Base-by-base conservation (phyloP, 1,140 invertebrate species). In the Lasioglossum albipes region DNA sequence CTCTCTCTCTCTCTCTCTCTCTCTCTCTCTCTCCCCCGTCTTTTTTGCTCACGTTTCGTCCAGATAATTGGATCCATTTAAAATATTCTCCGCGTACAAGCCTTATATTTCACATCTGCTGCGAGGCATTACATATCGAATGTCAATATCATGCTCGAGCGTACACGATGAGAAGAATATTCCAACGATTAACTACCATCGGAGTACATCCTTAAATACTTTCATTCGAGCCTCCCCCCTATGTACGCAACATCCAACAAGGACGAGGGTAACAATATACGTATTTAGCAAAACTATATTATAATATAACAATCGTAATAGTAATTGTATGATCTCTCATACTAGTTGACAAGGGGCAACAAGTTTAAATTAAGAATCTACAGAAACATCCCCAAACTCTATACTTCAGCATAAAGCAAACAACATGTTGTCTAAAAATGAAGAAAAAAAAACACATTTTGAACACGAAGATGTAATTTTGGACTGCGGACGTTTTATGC, bases 281-380 rank as follows among this genome's bases (percentile, higher is more conserved):
- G 61, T 81, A 54, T 82, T 74, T 75, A 86, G 84, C 73, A 79
- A 83, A 86, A 83, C 78, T 86, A 85, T 85, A 82, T 82, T 82
- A 75, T 42, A 72, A 78, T 84, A 84, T 84, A 84, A 88, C 49
- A 86, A 81, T 87, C 42, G 73, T 78, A 74, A 85, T 71, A 57
- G 80, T 84, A 79, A 87, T 27, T 78, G 75, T 42, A 62, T 66
- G 68, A 81, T 72, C 42, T 70, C 31, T 42, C 62, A 62, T 75
- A 87, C 66, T 72, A 67, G 81, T 54, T 49, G 71, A 86, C 62
- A 54, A 75, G 78, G 78, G 52, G 13, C 41, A 74, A 87, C 66
- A 69, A 64, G 71, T 87, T 59, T 79, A 84, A 87, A 84, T 79
- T 74, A 87, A 87, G 69, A 84, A 80, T 77, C 7, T 59, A 59